Evolutionary conservation across 2,888 invertebrate genomes (phyloP).

Genomic region (Amaurobius ferox): DNA sequence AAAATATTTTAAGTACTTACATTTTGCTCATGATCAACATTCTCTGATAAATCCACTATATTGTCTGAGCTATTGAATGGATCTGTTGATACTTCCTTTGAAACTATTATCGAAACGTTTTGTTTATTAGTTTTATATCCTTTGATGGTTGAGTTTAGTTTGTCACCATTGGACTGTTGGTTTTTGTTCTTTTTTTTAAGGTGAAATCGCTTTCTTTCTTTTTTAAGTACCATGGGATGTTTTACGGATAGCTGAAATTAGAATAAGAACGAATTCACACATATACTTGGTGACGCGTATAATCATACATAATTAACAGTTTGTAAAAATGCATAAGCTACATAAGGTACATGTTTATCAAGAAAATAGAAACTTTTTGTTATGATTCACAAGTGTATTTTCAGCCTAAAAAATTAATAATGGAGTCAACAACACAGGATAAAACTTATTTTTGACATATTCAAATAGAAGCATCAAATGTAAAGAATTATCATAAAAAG

Average conservation of each 20-base stretch:
- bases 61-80: constrained; percentile 65
- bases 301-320: no score
- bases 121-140: constrained; percentile 54
- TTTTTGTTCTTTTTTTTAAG: constrained; percentile 75
- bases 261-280: no score
- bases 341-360: no score
- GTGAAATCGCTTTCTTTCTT: constrained; percentile 84
- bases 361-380: no score
- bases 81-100: constrained; percentile 47
- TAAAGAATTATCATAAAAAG: no score
- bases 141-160: constrained; percentile 22
- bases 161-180: constrained; percentile 43
- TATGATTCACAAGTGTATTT: no score
- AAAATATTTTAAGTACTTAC: constrained; percentile 29
- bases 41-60: constrained; percentile 59
- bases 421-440: no score
- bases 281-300: no score
- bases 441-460: no score
- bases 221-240: constrained; percentile 79
- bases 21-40: constrained; percentile 35
- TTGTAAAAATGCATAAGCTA: no score
- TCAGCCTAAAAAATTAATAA: no score
- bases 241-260: constrained; percentile 67
- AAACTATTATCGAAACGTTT: constrained; percentile 68
- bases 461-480: no score